These are phyloP conservation scores for Oithona nana DNA, from an alignment of 2,888 invertebrate species.

Conservation along the genomic window DNA sequence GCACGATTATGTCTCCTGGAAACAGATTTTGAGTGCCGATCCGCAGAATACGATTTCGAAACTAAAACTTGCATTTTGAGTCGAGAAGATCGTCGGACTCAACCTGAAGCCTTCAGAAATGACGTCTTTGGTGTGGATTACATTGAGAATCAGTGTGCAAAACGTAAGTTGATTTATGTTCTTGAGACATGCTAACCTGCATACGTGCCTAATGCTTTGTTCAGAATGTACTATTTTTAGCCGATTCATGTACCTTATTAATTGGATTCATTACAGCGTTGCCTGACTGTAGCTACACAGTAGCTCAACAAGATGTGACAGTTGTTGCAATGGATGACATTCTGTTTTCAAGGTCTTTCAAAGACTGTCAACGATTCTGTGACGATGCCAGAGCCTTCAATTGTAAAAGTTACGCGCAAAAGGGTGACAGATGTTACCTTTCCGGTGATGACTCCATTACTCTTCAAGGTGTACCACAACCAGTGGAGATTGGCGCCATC, in stretches of 20 bases:
- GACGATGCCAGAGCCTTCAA: constrained; percentile 28
- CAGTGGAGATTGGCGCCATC: constrained; percentile 18
- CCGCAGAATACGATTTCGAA: constrained; percentile 34
- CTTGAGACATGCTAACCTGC: too few relatives aligned
- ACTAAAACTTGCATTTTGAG: constrained; percentile 31
- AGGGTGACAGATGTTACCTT: constrained; percentile 29
- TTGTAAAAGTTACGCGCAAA: constrained; percentile 28
- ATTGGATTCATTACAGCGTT: constrained; percentile 25
- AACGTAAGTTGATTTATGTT: constrained; percentile 22
- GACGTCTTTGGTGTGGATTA: constrained; percentile 29
- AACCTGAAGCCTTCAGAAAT: constrained; percentile 32
- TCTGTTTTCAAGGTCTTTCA: constrained; percentile 8
- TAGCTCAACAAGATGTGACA: constrained; percentile 26
- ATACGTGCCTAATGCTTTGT: too few relatives aligned
- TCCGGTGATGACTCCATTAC: constrained; percentile 31
- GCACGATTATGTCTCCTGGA: constrained; percentile 34
- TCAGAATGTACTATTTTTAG: background rate
- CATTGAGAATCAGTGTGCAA: constrained; percentile 36
- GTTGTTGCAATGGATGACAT: constrained; percentile 28
- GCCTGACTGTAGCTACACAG: constrained; percentile 29
- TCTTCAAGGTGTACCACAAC: constrained; percentile 21
- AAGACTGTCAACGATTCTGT: constrained; percentile 12
- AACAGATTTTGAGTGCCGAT: constrained; percentile 33
- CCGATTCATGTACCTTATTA: background rate
- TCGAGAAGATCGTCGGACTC: constrained; percentile 34